Evolutionary conservation across 2,113 vertebrate species (phyloP).

Genomic region (Notothenia coriiceps): DNA sequence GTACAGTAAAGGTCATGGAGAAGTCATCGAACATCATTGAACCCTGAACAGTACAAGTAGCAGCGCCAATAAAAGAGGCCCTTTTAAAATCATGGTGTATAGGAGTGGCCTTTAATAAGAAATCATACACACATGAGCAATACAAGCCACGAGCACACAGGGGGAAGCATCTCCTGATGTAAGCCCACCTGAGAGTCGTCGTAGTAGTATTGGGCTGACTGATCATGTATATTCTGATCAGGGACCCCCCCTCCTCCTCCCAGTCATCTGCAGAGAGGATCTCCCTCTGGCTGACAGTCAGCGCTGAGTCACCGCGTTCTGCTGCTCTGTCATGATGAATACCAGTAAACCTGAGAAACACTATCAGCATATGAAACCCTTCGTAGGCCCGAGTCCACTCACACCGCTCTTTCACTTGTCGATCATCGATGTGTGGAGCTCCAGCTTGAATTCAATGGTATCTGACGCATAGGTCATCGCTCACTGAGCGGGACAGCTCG

Average conservation of each 20-base stretch:
- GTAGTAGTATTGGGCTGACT: conserved; percentile 32
- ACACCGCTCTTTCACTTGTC: conserved; percentile 68
- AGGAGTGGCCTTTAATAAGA: no score
- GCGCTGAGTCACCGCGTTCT: conserved; percentile 61
- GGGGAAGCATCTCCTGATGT: background rate
- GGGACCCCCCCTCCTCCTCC: conserved; percentile 76
- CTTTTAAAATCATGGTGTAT: no score
- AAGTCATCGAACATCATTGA: no score
- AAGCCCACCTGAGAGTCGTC: background rate
- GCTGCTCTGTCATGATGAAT: conserved; percentile 55
- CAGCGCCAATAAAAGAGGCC: background rate
- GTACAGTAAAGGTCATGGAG: no score
- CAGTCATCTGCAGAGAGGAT: conserved; percentile 83
- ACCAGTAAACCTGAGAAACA: conserved; percentile 71
- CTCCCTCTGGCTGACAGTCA: conserved; percentile 71
- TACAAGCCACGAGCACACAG: background rate
- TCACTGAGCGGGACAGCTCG: background rate
- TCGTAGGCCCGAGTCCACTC: conserved; percentile 34
- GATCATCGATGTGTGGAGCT: conserved; percentile 45
- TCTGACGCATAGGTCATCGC: conserved; percentile 10
- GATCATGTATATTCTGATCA: conserved; percentile 54
- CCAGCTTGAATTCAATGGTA: conserved; percentile 28
- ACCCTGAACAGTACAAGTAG: background rate
- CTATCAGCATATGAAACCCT: conserved; percentile 62
- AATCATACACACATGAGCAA: no score